Percentiles rank a stretch among this genome's conserved stretches.
Conservation (phyloP, 2,888 invertebrate species). For the Empis livida region DNA sequence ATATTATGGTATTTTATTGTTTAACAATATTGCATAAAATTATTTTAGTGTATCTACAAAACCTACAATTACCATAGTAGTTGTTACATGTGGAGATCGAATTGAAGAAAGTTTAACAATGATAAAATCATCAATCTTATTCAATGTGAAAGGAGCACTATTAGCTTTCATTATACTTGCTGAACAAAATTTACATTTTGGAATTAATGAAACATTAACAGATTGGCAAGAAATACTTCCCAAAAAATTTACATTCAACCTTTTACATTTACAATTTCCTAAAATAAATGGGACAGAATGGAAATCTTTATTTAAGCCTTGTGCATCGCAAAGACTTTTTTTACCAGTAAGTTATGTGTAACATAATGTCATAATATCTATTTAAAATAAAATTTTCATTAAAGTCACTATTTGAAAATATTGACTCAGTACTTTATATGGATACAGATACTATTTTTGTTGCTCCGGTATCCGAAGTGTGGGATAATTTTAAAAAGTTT, state of each 20-base stretch:
- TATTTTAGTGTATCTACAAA: too few relatives aligned
- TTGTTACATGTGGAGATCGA: conserved; percentile 80
- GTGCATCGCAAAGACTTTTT: conserved; percentile 87
- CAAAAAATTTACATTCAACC: conserved; percentile 54
- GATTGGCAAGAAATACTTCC: conserved; percentile 57
- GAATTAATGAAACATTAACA: conserved; percentile 56
- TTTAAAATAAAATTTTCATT: conserved; percentile 24
- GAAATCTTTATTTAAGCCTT: conserved; percentile 83
- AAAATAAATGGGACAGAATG: conserved; percentile 60
- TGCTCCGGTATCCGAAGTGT: conserved; percentile 67
- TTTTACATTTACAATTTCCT: conserved; percentile 70
- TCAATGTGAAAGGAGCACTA: conserved; percentile 44
- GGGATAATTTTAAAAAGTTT: conserved; percentile 70
- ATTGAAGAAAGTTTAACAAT: conserved; percentile 73
- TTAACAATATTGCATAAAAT: too few relatives aligned
- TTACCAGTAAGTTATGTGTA: conserved; percentile 60
- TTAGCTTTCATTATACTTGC: conserved; percentile 68
- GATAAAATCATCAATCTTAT: conserved; percentile 77
- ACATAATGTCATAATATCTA: not conserved
- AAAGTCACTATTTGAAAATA: conserved; percentile 60
- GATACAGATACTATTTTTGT: conserved; percentile 87
- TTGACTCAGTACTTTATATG: conserved; percentile 80
- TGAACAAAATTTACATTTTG: conserved; percentile 53
- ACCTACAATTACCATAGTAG: conserved; percentile 41
- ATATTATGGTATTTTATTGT: too few relatives aligned